Evolutionary conservation across 1,140 invertebrate genomes (phyloP).

Genomic region (Dreissena polymorpha): DNA sequence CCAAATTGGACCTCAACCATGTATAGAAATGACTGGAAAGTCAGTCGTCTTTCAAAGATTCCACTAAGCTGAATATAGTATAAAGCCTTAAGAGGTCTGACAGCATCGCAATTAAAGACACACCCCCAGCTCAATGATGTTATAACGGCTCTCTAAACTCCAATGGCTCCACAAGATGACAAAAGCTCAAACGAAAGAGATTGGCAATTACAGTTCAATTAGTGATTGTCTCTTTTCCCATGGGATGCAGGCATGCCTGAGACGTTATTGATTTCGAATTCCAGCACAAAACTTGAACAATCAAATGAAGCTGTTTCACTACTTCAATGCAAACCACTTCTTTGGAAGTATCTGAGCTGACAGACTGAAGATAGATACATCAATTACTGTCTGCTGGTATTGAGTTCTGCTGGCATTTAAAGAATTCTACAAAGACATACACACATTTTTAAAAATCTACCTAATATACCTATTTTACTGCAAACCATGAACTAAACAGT

Average conservation of each 20-base stretch:
- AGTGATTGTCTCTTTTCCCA: slow-evolving; percentile 26
- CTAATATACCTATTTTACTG: neutral
- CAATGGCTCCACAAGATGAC: slow-evolving; percentile 1
- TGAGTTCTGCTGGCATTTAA: neutral
- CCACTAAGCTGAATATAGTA: too few species aligned
- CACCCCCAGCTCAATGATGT: neutral
- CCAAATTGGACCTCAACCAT: too few species aligned
- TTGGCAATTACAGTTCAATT: slow-evolving; percentile 48
- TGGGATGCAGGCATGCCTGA: slow-evolving; percentile 1
- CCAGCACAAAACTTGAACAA: slow-evolving; percentile 15
- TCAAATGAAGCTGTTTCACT: slow-evolving; percentile 39
- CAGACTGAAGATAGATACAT: neutral
- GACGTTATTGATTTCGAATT: slow-evolving; percentile 26
- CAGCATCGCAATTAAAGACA: neutral
- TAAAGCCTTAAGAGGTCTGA: neutral
- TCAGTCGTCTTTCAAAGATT: too few species aligned
- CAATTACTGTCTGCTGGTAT: neutral
- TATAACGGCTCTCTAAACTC: slow-evolving; percentile 1
- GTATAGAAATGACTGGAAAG: too few species aligned
- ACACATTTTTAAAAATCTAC: neutral
- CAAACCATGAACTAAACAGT: slow-evolving; percentile 2
- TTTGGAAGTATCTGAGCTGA: slow-evolving; percentile 11
- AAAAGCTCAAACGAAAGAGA: slow-evolving; percentile 3
- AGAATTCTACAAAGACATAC: neutral
- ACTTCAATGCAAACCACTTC: slow-evolving; percentile 2